phyloP scores from a whole-genome alignment of 1,140 invertebrate genomes.

The Trachelipus rathkii region DNA sequence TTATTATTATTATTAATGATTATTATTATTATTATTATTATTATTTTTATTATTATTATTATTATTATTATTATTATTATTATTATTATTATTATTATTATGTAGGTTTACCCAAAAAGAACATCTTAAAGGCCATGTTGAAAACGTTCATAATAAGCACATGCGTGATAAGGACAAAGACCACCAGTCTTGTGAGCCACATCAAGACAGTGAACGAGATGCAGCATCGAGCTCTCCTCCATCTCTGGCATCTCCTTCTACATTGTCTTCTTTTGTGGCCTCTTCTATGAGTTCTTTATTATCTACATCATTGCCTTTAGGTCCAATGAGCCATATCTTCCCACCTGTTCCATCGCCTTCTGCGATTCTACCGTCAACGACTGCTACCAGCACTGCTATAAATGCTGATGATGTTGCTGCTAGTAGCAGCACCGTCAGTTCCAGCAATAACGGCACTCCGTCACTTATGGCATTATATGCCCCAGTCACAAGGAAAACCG shows the following conservation, averaged over 20 bases:
- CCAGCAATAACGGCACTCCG: neutral
- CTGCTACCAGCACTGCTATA: neutral
- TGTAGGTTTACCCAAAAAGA: conserved; percentile 44
- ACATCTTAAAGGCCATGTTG: conserved; percentile 42
- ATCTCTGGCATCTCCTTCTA: conserved; percentile 20
- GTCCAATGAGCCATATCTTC: conserved; percentile 12
- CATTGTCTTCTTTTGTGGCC: conserved; percentile 1
- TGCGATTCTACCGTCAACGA: neutral
- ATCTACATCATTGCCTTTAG: conserved; percentile 14
- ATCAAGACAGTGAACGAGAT: neutral
- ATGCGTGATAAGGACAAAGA: conserved; percentile 24
- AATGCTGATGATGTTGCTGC: neutral
- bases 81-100: neutral
- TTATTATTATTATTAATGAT: no score
- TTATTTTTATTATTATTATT: no score
- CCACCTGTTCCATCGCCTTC: neutral
- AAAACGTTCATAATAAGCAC: conserved; percentile 42
- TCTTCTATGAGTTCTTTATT: conserved; percentile 24
- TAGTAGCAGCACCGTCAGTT: neutral
- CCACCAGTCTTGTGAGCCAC: neutral
- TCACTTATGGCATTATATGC: conserved; percentile 32
- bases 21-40: no score
- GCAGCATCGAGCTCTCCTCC: conserved; percentile 16
- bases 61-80: no score
- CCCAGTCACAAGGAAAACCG: conserved; percentile 39